Base-by-base conservation (phyloP, 2,888 invertebrate genomes). In the Lithosia quadra region DNA sequence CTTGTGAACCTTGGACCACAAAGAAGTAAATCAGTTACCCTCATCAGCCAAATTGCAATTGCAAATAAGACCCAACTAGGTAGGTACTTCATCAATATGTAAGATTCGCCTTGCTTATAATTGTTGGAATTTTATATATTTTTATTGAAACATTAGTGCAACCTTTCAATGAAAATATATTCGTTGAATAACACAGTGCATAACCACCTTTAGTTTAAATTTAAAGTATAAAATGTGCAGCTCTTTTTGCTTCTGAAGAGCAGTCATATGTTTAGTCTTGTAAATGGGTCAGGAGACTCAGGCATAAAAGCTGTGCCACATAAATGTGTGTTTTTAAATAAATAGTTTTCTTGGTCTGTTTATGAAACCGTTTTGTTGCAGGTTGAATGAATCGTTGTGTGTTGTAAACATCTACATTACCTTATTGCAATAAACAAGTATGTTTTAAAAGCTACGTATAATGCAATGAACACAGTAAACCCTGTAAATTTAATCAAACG, bases 211-310 rank as follows among this genome's bases (percentile, higher is more conserved):
- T 63, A 63, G 11, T 18, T 57, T n/a, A n/a, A n/a, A n/a, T n/a
- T 72, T 74, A 76, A 58, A 65, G 65, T 63, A 34, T 69, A 72
- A 76, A 74, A 73, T 69, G 62, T 65, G 72, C 65, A 68, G 71
- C 69, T 65, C 69, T 58, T 55, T 22, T 55, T 65, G 65, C 24
- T 69, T 73, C 21, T 69, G 68, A 78, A 78, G 78, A 76, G 78
- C 67, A 39, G 73, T 78, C 74, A 71, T 71, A 72, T 63, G 71
- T 70, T 69, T 75, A 75, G 71, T 78, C 78, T 75, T 57, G 75
- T 61, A 78, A 75, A 75, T 78, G 70, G 78, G 78, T 80, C 78
- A 78, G 73, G 66, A 63, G 49, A 78, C 78, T 80, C 80, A 80
- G 70, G 68, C 63, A 55, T 74, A 69, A 71, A 69, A 64, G 69